Conservation (phyloP, 2,888 invertebrate species). For the Diloba caeruleocephala region DNA sequence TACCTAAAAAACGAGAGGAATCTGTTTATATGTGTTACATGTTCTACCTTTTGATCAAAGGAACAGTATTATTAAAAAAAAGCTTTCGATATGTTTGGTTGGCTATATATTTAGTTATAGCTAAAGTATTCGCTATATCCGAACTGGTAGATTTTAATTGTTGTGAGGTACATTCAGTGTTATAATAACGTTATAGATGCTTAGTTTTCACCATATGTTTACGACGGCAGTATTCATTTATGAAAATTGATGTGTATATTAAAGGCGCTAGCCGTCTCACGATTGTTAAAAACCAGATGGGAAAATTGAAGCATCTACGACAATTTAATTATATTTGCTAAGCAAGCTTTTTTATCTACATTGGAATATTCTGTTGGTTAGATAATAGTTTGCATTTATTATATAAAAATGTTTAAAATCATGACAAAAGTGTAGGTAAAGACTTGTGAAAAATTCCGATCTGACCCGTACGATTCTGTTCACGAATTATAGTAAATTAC, state of each 20-base stretch:
- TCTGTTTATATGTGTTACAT: constrained; percentile 2
- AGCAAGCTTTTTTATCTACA: constrained; percentile 72
- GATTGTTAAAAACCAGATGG: constrained; percentile 20
- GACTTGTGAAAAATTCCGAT: constrained; percentile 59
- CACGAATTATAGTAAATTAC: constrained; percentile 82
- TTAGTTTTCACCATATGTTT: constrained; percentile 35
- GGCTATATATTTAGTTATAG: constrained; percentile 39
- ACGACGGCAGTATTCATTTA: constrained; percentile 4
- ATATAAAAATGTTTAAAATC: constrained; percentile 60
- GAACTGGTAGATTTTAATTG: constrained; percentile 68
- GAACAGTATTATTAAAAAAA: constrained; percentile 16
- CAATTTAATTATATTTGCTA: constrained; percentile 64
- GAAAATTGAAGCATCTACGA: constrained; percentile 43
- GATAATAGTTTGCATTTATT: constrained; percentile 75
- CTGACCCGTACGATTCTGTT: constrained; percentile 74
- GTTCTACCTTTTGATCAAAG: not conserved
- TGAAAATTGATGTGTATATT: constrained; percentile 6
- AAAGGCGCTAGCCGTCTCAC: constrained; percentile 17
- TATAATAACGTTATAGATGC: constrained; percentile 56
- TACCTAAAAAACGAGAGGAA: not conserved
- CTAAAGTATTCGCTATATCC: constrained; percentile 53
- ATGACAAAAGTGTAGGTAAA: constrained; percentile 73
- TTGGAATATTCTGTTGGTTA: constrained; percentile 70
- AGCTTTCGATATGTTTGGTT: constrained; percentile 36
- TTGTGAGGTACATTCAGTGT: constrained; percentile 70